Evolutionary conservation across 2,113 vertebrate genomes (phyloP), one percentile per base, ranked within the genome.

Genomic region (Lipophrys pholis): DNA sequence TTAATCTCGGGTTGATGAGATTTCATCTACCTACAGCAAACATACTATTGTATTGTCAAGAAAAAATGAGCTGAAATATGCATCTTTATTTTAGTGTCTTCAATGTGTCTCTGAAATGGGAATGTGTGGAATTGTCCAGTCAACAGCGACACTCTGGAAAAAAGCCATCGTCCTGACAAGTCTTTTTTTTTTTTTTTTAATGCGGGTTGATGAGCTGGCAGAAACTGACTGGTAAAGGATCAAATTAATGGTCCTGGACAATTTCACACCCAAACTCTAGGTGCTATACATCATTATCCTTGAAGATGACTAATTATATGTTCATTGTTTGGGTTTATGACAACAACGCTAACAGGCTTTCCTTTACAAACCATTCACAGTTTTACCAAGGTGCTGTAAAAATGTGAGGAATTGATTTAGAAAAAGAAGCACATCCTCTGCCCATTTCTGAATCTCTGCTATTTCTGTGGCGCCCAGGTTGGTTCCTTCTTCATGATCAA

Each of bases 401-500:
- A 12, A 30, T 30, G 21, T 30, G 21, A 30, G 21, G 21, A 30
- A 30, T 30, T 30, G 21, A 30, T 30, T 30, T 30, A 30, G n/a
- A n/a, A n/a, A n/a, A n/a, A n/a, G n/a, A 30, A 30, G 21, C 21
- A 30, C 21, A 30, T 30, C 21, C 4, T 30, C 21, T 30, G 4
- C 21, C 21, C 2, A 4, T 30, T 30, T 30, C 21, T 30, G 4
- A 30, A 30, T 30, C 21, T 2, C 21, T 30, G 21, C 21, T 30
- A 4, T 30, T 30, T 30, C 21, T 30, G 21, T 30, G 21, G 21
- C 4, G 21, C 21, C 21, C 81, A 96, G 96, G 89, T 97, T 43
- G 96, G 96, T 59, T 95, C 95, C 11, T 95, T 95, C 87, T 95
- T 95, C 85, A 95, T 95, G 95, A 95, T 95, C 84, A 99, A 99